Conservation (phyloP, 2,797 vertebrate species). For the Parotocinclus haroldoi region DNA sequence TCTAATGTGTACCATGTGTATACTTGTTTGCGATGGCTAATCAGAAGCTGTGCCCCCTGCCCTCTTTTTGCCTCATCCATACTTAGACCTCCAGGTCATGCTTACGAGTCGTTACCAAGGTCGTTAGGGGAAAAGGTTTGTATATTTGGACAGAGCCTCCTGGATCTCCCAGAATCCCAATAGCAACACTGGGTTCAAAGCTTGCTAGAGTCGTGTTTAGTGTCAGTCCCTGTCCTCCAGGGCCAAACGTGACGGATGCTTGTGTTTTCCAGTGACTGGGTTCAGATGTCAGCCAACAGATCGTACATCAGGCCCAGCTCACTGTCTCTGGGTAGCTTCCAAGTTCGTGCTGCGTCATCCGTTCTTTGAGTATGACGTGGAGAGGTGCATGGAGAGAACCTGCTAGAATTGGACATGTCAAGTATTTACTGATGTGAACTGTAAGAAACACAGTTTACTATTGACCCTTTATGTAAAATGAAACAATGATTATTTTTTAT, state of each 20-base stretch:
- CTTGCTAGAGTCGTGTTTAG: slow-evolving; percentile 43
- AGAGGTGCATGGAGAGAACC: slow-evolving; percentile 9
- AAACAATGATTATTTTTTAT: no score
- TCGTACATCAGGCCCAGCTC: slow-evolving; percentile 56
- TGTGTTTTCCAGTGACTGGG: slow-evolving; percentile 58
- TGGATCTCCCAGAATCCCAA: slow-evolving; percentile 51
- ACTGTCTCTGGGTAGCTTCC: slow-evolving; percentile 42
- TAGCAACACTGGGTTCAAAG: slow-evolving; percentile 44
- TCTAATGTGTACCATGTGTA: slow-evolving; percentile 34
- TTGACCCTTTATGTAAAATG: no score
- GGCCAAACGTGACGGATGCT: slow-evolving; percentile 54
- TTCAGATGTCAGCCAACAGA: slow-evolving; percentile 57
- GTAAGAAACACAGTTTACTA: no score
- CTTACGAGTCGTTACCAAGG: slow-evolving; percentile 67
- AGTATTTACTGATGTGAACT: no score
- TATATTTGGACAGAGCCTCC: slow-evolving; percentile 70
- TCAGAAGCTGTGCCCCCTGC: slow-evolving; percentile 40
- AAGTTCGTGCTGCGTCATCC: slow-evolving; percentile 3
- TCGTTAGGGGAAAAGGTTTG: slow-evolving; percentile 68
- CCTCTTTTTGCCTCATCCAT: slow-evolving; percentile 53
- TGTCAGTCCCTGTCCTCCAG: slow-evolving; percentile 46
- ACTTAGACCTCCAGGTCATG: slow-evolving; percentile 51
- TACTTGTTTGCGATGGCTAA: slow-evolving; percentile 41
- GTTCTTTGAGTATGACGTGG: slow-evolving; percentile 7
- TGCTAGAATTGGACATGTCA: background rate